Conservation (phyloP, 53 echinoderm and acorn worm genomes). For the Holothuria leucospilota region DNA sequence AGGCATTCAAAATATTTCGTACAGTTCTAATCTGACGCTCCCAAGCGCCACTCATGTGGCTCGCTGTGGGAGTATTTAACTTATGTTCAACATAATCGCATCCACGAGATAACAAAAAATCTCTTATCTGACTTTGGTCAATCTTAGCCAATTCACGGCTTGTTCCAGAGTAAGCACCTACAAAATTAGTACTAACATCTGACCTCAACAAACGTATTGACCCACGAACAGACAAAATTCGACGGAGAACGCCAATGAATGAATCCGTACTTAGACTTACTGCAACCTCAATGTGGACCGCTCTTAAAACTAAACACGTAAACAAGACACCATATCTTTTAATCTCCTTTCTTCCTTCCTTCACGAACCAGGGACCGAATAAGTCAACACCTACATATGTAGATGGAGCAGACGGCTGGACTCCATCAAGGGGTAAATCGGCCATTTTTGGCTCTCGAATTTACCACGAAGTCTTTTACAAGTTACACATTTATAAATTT, state of each 20-base stretch:
- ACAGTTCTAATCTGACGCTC: conserved; percentile 72
- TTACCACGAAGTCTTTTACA: conserved; percentile 41
- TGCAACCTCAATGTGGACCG: too few relatives aligned
- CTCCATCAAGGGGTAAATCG: conserved; percentile 67
- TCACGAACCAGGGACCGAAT: conserved; percentile 72
- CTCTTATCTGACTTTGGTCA: conserved; percentile 39
- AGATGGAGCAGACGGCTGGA: conserved; percentile 56
- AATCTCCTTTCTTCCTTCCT: conserved; percentile 66
- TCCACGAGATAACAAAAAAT: conserved; percentile 41
- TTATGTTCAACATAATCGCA: conserved; percentile 62
- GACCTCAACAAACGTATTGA: conserved; percentile 67
- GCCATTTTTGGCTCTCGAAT: conserved; percentile 67
- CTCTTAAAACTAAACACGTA: conserved; percentile 73
- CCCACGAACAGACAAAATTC: conserved; percentile 66
- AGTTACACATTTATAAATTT: conserved; percentile 59
- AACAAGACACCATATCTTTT: conserved; percentile 76
- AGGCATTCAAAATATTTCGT: conserved; percentile 57
- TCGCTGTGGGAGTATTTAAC: conserved; percentile 51
- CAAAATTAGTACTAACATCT: conserved; percentile 69
- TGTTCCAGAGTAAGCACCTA: too few relatives aligned
- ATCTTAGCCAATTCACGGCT: conserved; percentile 37
- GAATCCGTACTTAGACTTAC: conserved; percentile 63
- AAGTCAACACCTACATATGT: conserved; percentile 70
- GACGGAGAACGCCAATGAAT: too few relatives aligned
- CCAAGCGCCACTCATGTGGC: too few relatives aligned